Percentiles rank a stretch among this genome's conserved stretches.
phyloP scores from a whole-genome alignment of 2,888 invertebrate genomes.

The Corythucha ciliata region DNA sequence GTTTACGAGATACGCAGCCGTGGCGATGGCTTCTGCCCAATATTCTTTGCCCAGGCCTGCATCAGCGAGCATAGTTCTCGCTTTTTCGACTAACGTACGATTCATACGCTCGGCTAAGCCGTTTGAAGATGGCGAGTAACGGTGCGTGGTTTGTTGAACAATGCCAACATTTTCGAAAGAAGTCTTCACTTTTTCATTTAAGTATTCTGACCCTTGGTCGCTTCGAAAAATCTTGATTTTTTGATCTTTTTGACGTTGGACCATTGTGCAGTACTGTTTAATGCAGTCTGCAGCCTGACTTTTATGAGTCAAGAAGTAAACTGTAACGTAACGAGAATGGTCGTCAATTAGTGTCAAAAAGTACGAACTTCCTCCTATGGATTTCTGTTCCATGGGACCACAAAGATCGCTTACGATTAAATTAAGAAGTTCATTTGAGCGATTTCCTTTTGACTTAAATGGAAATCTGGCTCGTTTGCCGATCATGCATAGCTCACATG shows the following conservation, averaged over 20 bases:
- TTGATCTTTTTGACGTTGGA: slow-evolving; percentile 35
- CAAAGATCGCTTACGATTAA: slow-evolving; percentile 31
- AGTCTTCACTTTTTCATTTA: slow-evolving; percentile 6
- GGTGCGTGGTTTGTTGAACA: slow-evolving; percentile 16
- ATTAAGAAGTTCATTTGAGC: too few relatives aligned
- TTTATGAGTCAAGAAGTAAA: slow-evolving; percentile 40
- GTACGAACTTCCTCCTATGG: slow-evolving; percentile 27
- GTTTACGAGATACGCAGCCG: slow-evolving; percentile 39
- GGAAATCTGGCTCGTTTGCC: too few relatives aligned
- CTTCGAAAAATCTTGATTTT: slow-evolving; percentile 33
- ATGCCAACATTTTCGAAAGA: slow-evolving; percentile 21
- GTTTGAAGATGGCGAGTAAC: slow-evolving; percentile 22
- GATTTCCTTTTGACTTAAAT: too few relatives aligned
- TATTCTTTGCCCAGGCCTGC: slow-evolving; percentile 32
- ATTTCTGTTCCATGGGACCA: slow-evolving; percentile 29
- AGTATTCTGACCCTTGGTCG: slow-evolving; percentile 22
- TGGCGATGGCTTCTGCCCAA: slow-evolving; percentile 37
- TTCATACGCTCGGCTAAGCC: slow-evolving; percentile 22
- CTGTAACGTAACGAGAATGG: too few relatives aligned
- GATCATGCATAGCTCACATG: too few relatives aligned
- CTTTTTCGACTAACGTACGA: slow-evolving; percentile 31
- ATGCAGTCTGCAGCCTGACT: slow-evolving; percentile 36
- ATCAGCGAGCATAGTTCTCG: slow-evolving; percentile 35
- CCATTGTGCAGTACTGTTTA: slow-evolving; percentile 34
- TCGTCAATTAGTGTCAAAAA: slow-evolving; percentile 29